Percentiles rank a stretch among this genome's conserved stretches.
These are phyloP conservation scores for Dipus sagitta DNA, from an alignment of 2,797 vertebrate species.

Conservation along the genomic window DNA sequence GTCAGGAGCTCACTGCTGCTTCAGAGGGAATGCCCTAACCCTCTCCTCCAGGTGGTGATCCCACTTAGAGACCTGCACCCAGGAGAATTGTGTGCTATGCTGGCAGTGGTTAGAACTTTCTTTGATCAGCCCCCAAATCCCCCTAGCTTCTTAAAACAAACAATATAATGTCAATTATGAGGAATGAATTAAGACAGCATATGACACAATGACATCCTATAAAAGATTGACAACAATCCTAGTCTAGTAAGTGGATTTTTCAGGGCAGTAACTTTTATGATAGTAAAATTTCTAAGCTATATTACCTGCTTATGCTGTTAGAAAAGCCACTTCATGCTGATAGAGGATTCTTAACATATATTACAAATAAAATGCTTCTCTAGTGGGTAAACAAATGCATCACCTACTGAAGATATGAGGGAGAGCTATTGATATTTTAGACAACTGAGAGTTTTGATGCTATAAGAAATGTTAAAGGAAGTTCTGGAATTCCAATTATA, in stretches of 20 bases:
- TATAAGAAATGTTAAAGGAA: not conserved
- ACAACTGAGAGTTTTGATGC: not conserved
- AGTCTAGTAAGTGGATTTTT: not conserved
- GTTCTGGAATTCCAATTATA: not conserved
- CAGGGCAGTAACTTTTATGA: not conserved
- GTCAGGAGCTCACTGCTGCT: not conserved
- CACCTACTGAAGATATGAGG: not conserved
- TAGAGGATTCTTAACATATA: not conserved
- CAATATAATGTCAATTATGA: not conserved
- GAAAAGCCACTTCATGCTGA: not conserved
- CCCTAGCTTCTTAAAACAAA: not conserved
- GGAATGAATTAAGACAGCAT: not conserved
- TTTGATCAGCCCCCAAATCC: not conserved
- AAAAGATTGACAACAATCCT: too few relatives aligned
- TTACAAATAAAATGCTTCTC: not conserved
- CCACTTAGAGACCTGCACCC: not conserved
- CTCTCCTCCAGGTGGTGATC: not conserved
- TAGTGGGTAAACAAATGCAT: not conserved
- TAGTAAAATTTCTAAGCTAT: not conserved
- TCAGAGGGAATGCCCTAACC: not conserved
- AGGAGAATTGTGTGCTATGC: not conserved
- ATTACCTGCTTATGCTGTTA: not conserved
- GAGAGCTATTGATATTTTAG: slow-evolving; percentile 1
- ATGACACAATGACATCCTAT: not conserved
- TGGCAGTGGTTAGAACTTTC: not conserved